Evolutionary conservation across 2,888 invertebrate genomes (phyloP).

Genomic region (Noctuana brunneofusca): DNA sequence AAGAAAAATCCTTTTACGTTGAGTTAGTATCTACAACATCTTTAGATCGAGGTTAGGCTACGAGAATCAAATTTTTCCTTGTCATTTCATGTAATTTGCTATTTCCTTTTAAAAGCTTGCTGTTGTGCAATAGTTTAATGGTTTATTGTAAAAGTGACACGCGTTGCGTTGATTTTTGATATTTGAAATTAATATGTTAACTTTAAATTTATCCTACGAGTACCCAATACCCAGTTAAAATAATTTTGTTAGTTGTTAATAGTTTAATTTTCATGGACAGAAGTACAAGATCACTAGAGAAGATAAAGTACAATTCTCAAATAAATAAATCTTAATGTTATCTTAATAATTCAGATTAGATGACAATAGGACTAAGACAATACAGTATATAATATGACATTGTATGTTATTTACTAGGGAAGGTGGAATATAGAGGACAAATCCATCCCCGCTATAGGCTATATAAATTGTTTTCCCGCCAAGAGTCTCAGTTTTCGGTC

Average conservation of each 20-base stretch:
- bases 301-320: too few relatives aligned
- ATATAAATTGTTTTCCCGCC: constrained; percentile 59
- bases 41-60: not conserved
- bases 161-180: too few relatives aligned
- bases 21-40: not conserved
- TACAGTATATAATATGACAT: not conserved
- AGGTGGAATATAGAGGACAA: constrained; percentile 21
- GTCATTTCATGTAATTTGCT: not conserved
- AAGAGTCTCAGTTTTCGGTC: constrained; percentile 56
- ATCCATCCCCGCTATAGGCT: constrained; percentile 53
- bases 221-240: too few relatives aligned
- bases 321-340: too few relatives aligned
- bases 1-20: not conserved
- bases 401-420: constrained; percentile 3
- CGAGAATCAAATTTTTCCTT: not conserved
- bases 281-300: too few relatives aligned
- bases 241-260: too few relatives aligned
- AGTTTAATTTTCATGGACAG: too few relatives aligned
- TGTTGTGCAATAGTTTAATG: too few relatives aligned
- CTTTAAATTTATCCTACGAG: too few relatives aligned
- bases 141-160: too few relatives aligned
- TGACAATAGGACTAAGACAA: not conserved
- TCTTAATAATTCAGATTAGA: not conserved
- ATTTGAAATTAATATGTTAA: too few relatives aligned
- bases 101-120: too few relatives aligned